A percentile compares a stretch with the other conserved stretches of the same genome.
These are phyloP conservation scores for Lucilia cuprina DNA, from an alignment of 1,140 invertebrate genomes.

Conservation along the genomic window DNA sequence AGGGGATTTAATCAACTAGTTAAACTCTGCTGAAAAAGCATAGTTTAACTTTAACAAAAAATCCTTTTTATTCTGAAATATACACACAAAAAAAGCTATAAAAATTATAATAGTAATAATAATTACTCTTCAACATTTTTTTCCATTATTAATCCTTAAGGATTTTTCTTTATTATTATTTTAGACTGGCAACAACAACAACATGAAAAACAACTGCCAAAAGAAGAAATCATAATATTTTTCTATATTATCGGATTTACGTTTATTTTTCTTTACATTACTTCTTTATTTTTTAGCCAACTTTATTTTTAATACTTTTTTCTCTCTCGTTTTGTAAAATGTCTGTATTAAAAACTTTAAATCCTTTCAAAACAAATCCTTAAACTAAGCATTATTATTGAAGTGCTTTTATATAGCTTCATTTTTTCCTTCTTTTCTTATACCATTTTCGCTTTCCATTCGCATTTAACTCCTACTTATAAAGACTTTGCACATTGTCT, in stretches of 20 bases:
- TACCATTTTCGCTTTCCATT: background rate
- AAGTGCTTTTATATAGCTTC: background rate
- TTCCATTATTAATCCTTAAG: background rate
- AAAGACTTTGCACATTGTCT: background rate
- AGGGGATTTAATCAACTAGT: too few species aligned
- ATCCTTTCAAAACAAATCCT: background rate
- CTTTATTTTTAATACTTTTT: background rate
- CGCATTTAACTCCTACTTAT: constrained; percentile 1
- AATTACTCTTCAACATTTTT: background rate
- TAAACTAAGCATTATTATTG: background rate
- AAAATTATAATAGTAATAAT: background rate
- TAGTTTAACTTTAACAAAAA: too few species aligned
- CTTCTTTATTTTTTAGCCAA: background rate
- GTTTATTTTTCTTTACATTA: background rate
- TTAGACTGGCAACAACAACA: background rate
- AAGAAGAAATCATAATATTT: background rate
- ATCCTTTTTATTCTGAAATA: too few species aligned
- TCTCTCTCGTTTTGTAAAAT: background rate
- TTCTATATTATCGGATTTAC: background rate
- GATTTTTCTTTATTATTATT: background rate
- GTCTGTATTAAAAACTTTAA: background rate
- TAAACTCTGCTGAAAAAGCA: too few species aligned
- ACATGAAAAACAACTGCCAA: background rate
- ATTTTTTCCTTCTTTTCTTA: background rate
- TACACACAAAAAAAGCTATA: background rate